phyloP scores from a whole-genome alignment of 2,113 vertebrate genomes.

The Oreamnos americanus region DNA sequence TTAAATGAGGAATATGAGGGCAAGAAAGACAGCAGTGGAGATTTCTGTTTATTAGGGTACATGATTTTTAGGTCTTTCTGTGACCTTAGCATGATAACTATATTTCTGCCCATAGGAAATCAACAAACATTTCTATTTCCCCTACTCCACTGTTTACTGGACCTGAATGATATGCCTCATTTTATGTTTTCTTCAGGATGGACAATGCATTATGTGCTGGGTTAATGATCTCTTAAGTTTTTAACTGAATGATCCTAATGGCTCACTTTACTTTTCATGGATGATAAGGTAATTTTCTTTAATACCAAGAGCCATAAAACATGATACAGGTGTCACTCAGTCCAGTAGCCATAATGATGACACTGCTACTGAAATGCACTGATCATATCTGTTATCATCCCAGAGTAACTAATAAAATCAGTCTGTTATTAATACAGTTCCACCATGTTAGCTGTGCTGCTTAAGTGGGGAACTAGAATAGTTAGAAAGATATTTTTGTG shows the following conservation, averaged over 20 bases:
- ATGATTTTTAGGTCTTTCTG: neutral
- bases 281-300: neutral
- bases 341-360: neutral
- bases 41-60: neutral
- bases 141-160: neutral
- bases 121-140: neutral
- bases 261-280: neutral
- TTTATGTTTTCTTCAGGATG: neutral
- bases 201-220: neutral
- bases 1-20: neutral
- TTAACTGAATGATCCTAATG: neutral
- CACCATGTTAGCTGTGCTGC: neutral
- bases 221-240: neutral
- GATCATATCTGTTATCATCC: neutral
- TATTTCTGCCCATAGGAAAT: neutral
- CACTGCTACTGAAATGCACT: neutral
- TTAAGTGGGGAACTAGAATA: neutral
- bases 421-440: neutral
- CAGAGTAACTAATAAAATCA: neutral
- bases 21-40: neutral
- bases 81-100: neutral
- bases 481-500: constrained; percentile 19
- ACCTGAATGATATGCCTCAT: neutral
- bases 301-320: neutral
- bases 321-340: neutral